These are phyloP conservation scores for Tarsius wallacei DNA, from an alignment of 2,797 vertebrate species.

Conservation along the genomic window DNA sequence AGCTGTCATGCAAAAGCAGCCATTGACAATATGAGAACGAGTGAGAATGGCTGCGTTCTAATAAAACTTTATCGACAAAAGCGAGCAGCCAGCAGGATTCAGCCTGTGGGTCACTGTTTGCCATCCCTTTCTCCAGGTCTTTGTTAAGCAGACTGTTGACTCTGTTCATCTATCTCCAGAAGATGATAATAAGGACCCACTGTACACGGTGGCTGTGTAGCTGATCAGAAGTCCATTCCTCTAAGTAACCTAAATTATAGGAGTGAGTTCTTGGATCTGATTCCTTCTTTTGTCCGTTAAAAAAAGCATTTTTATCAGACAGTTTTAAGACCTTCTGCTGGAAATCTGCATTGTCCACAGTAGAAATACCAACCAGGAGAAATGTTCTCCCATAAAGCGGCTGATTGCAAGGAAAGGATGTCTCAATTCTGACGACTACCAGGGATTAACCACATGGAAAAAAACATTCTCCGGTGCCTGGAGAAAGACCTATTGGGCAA, in stretches of 20 bases:
- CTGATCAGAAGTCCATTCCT: background rate
- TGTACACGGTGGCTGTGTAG: background rate
- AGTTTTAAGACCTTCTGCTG: background rate
- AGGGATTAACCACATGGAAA: background rate
- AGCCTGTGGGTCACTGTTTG: background rate
- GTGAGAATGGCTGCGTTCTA: background rate
- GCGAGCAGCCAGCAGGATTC: background rate
- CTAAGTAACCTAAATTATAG: constrained; percentile 3
- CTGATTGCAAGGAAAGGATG: background rate
- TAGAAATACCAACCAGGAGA: background rate
- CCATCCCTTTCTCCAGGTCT: background rate
- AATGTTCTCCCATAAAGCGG: background rate
- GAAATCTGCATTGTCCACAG: background rate
- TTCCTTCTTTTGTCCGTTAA: background rate
- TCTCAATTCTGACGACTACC: background rate
- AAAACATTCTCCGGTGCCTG: background rate
- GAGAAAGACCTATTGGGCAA: background rate
- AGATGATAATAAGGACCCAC: background rate
- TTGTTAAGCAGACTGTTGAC: background rate
- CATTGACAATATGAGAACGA: background rate
- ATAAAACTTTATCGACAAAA: background rate
- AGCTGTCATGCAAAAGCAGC: background rate
- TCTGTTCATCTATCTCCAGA: background rate
- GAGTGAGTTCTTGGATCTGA: background rate
- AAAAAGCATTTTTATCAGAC: background rate